phyloP scores from a whole-genome alignment of 2,888 invertebrate species.

The Congeria kusceri region DNA sequence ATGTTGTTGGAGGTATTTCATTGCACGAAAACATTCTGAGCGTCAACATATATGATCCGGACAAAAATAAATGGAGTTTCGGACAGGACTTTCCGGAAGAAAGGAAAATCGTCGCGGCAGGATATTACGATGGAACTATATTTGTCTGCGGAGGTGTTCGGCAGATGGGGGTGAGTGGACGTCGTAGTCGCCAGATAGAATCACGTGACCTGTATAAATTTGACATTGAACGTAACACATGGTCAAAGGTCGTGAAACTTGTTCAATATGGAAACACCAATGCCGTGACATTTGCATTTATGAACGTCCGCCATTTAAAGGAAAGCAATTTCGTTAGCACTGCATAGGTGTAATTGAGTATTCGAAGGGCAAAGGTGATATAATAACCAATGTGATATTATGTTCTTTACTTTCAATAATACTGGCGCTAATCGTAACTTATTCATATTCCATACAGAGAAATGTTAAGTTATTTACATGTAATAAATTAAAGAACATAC shows the following conservation, averaged over 20 bases:
- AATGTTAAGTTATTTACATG: too few species aligned
- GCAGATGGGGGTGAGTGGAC: constrained; percentile 63
- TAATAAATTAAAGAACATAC: too few species aligned
- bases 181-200: constrained; percentile 71
- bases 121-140: constrained; percentile 65
- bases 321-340: constrained; percentile 72
- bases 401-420: too few species aligned
- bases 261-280: constrained; percentile 74
- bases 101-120: constrained; percentile 69
- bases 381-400: too few species aligned
- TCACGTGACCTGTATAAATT: constrained; percentile 77
- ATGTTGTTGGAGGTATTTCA: constrained; percentile 94
- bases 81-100: constrained; percentile 79
- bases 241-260: constrained; percentile 72
- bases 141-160: constrained; percentile 77
- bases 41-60: constrained; percentile 93
- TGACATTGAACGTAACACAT: constrained; percentile 65
- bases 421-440: too few species aligned
- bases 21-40: constrained; percentile 95
- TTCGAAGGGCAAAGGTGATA: too few species aligned
- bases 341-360: not conserved
- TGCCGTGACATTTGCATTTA: constrained; percentile 63
- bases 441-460: too few species aligned
- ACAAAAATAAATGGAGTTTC: constrained; percentile 89
- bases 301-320: constrained; percentile 73